These are phyloP conservation scores for Eulimnadia texana DNA, from an alignment of 1,140 invertebrate species.

Conservation along the genomic window DNA sequence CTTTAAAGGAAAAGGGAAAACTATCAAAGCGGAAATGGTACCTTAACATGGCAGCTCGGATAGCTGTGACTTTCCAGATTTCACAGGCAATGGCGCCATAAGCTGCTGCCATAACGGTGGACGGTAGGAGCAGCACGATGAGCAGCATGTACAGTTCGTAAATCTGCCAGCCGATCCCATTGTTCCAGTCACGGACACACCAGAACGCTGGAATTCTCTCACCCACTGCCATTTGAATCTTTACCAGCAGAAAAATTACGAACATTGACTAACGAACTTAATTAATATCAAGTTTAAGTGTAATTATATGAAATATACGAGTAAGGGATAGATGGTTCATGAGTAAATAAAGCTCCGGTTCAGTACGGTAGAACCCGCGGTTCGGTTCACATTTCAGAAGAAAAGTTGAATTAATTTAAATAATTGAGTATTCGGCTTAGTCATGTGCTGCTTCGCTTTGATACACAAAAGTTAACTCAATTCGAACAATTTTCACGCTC, in stretches of 20 bases:
- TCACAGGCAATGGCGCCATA: slow-evolving; percentile 50
- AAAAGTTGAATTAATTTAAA: no score
- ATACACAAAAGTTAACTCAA: no score
- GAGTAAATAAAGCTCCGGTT: no score
- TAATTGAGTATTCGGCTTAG: no score
- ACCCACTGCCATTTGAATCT: slow-evolving; percentile 42
- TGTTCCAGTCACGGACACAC: slow-evolving; percentile 43
- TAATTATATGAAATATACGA: not conserved
- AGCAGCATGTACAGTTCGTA: slow-evolving; percentile 52
- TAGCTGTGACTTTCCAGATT: slow-evolving; percentile 43
- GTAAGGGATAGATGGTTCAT: no score
- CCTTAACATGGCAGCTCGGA: slow-evolving; percentile 37
- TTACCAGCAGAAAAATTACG: slow-evolving; percentile 7
- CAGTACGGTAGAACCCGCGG: no score
- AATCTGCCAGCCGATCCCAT: slow-evolving; percentile 33
- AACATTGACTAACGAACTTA: not conserved
- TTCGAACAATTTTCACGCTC: no score
- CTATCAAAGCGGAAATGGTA: no score
- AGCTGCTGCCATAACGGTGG: slow-evolving; percentile 46
- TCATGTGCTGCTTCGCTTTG: no score
- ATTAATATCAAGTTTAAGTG: slow-evolving; percentile 12
- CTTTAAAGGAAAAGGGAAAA: no score
- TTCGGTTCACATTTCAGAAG: no score
- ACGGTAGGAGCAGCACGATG: slow-evolving; percentile 45
- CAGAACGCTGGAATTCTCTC: slow-evolving; percentile 35